Base-by-base conservation (phyloP, 2,888 invertebrate species). In the Odontothrips loti region DNA sequence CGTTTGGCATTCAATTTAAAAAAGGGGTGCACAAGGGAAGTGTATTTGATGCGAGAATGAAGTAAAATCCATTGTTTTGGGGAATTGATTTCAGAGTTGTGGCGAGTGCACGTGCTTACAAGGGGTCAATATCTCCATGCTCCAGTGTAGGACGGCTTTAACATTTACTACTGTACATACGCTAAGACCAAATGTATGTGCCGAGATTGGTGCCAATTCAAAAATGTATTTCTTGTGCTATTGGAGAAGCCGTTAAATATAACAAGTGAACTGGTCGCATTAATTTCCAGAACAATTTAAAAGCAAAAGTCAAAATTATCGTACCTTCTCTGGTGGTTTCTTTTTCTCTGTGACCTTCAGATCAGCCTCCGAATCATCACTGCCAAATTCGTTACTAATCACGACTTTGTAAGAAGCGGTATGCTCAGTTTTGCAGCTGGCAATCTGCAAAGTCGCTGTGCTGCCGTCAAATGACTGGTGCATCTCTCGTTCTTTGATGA, bases 381-480 rank as follows among this genome's bases (percentile, higher is more conserved):
- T 93, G 80, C 99, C 99, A 85, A 92, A 93, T 87, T 97, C 96
- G 87, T 98, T 99, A 86, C 92, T 93, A 81, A 98, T 94, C 47
- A 96, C 92, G 79, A 97, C 92, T 86, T 92, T 93, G 88, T 96
- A 97, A 80, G 92, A 92, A 78, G 96, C 96, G 8, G 93, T 90
- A 86, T 93, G 93, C 85, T 94, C 94, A 79, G 89, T 87, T n/a
- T 91, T 91, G 81, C 93, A 91, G 79, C 94, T 93, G 83, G 91
- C 92, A 84, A 98, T 94, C 82, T 92, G 93, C 15, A 98, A 88
- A 83, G 93, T 92, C 20, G 95, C 93, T 68, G 92, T 93, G 80
- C 92, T 92, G 34, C 96, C 96, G 86, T 96, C 96, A 85, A 96
- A 96, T 2, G 93, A 91, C 43, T 94, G 94, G 85, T 91, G 94